Conservation (phyloP, 2,888 invertebrate species). For the Lepidochrysops patricia region DNA sequence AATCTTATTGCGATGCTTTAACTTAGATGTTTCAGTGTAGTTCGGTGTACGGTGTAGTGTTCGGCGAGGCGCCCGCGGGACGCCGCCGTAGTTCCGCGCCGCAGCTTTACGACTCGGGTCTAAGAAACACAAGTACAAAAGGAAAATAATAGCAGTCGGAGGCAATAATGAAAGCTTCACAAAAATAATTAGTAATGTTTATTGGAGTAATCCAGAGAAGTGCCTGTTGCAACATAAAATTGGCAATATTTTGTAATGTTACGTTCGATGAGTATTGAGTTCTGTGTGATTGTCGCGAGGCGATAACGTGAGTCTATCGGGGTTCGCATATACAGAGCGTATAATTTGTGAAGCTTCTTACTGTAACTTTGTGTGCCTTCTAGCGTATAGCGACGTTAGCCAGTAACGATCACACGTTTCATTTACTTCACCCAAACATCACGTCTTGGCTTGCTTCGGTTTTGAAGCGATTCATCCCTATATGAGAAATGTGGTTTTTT, state of each 20-base stretch:
- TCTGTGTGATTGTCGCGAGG: conserved; percentile 38
- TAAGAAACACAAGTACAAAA: conserved; percentile 63
- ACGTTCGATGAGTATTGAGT: conserved; percentile 53
- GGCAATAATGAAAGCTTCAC: conserved; percentile 64
- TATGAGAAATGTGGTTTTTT: neutral
- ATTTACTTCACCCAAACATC: conserved; percentile 21
- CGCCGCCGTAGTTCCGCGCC: neutral
- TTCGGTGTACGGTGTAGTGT: conserved; percentile 48
- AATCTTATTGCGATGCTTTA: conserved; percentile 75
- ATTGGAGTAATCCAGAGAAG: conserved; percentile 74
- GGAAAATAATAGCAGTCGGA: conserved; percentile 49
- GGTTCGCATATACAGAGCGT: conserved; percentile 29
- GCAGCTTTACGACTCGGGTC: conserved; percentile 34
- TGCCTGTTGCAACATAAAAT: conserved; percentile 72
- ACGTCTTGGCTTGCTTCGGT: neutral
- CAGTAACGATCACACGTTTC: conserved; percentile 58
- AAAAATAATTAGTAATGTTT: conserved; percentile 62
- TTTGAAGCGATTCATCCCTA: neutral
- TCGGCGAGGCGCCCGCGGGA: neutral
- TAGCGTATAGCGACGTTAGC: conserved; percentile 71
- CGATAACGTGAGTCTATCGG: conserved; percentile 19
- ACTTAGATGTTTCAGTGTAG: conserved; percentile 68
- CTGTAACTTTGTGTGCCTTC: conserved; percentile 74
- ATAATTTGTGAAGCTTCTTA: conserved; percentile 69
- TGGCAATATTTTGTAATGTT: conserved; percentile 72